phyloP scores from a whole-genome alignment of 2,888 invertebrate genomes.

The Lasiommata megera region DNA sequence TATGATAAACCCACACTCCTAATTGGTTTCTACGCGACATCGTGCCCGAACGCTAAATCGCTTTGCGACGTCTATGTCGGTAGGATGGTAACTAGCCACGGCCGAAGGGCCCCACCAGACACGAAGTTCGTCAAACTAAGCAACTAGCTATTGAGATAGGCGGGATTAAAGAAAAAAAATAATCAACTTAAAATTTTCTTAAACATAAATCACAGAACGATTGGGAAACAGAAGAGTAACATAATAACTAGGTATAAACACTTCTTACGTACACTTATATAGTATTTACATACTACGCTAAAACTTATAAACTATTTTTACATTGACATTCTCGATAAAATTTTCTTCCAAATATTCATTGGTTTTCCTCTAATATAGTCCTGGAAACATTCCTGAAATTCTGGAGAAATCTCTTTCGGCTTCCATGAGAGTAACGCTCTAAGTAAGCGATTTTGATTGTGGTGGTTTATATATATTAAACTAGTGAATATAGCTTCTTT shows the following conservation, averaged over 20 bases:
- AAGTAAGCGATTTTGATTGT: conserved; percentile 48
- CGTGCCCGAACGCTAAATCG: too few relatives aligned
- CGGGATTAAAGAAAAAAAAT: too few relatives aligned
- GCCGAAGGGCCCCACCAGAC: too few relatives aligned
- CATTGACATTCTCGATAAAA: conserved; percentile 39
- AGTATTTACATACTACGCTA: background rate
- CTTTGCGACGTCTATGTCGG: too few relatives aligned
- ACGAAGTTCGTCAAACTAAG: too few relatives aligned
- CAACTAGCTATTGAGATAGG: too few relatives aligned
- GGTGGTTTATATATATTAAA: conserved; percentile 57
- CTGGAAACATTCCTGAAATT: conserved; percentile 48
- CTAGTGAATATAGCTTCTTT: conserved; percentile 64
- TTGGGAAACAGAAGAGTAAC: conserved; percentile 8
- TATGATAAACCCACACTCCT: too few relatives aligned
- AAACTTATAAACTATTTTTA: conserved; percentile 14
- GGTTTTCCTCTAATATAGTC: conserved; percentile 56
- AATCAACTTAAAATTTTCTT: conserved; percentile 5
- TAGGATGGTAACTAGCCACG: too few relatives aligned
- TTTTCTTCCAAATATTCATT: conserved; percentile 51
- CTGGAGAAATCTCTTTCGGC: conserved; percentile 49
- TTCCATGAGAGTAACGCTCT: conserved; percentile 54
- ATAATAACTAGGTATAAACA: background rate
- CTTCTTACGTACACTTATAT: background rate
- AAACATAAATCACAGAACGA: conserved; percentile 41
- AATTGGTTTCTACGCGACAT: too few relatives aligned